Base-by-base conservation (phyloP, 2,113 vertebrate species). In the Speoplatyrhinus poulsoni region DNA sequence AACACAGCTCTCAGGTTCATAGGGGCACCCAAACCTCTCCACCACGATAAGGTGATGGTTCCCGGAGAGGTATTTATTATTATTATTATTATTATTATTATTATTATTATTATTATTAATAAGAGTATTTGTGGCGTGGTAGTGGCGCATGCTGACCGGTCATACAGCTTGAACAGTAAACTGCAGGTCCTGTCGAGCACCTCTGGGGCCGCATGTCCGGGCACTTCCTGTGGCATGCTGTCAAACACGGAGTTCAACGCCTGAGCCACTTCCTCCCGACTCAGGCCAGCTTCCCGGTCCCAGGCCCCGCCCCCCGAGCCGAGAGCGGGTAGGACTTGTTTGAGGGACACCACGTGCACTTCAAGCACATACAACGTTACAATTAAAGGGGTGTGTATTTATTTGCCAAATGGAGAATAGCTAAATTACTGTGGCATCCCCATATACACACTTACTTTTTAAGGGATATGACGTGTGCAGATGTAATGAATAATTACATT, bases 321-420 rank as follows among this genome's bases (percentile, higher is more conserved):
- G 1, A 96, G 65, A 10, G 91, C 66, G 0, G 79, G 81, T 4
- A 67, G 77, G 60, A 95, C 58, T 67, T 92, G 79, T 64, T 65
- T 81, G 70, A 92, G 79, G 4, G 75, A 85, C 52, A 93, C 80
- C 46, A 89, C 65, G 58, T 96, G 83, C 88, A 95, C 93, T 95
- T 82, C 4, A 74, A 9, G 58, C 9, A 64, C 17, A 67, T 15
- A 72, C 1, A 64, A 46, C 50, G 54, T 80, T 32, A 63, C 15
- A 26, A 26, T 26, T 26, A 26, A 26, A 26, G 26, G 26, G 26
- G 2, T 26, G 26, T 26, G 26, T 26, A 26, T 26, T 3, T 26
- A 26, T 26, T 26, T 26, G 19, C 19, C 19, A 26, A 26, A 26
- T 26, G 19, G 19, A 26, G 19, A 26, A 26, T 26, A 26, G 19